Base-by-base conservation (phyloP, 2,888 invertebrate genomes). In the Drosophila anomelani region DNA sequence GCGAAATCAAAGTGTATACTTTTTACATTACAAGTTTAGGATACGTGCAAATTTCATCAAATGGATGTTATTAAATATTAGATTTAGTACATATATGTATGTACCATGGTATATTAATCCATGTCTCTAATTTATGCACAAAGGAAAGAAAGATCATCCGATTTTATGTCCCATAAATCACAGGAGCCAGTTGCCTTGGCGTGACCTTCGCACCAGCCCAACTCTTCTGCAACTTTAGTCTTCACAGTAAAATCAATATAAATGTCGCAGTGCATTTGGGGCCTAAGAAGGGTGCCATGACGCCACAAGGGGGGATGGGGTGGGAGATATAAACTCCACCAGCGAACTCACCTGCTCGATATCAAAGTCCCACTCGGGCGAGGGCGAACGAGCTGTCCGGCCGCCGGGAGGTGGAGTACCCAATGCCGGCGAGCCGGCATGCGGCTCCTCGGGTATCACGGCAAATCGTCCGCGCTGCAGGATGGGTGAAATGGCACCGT, bases 401-500 rank as follows among this genome's bases (percentile, higher is more conserved):
- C 78, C 76, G 1, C 80, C 83, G 4, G 87, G 79, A 3, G 90
- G 89, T 36, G 91, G 91, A 17, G 91, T 90, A 62, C 89, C 80
- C 53, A 92, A 82, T 26, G 92, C 92, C 53, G 92, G 91, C 8
- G 92, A 92, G 46, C 92, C 91, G 66, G 91, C 91, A 69, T 90
- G 82, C 46, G 94, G 94, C 81, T 94, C 94, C 72, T 93, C 93
- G 49, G 93, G 93, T 81, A 93, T 93, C 71, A 93, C 93, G 79
- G 93, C 93, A 75, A 93, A 93, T 58, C 93, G 90, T 55, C 93
- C 93, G 58, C 93, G 89, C 77, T 92, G 93, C 63, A 93, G 71
- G 75, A 92, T 90, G 43, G 93, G 93, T 20, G 93, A 93, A 78
- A 92, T 92, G 68, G 92, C 92, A 73, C 93, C 92, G 90, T 93